Evolutionary conservation across 2,888 invertebrate genomes (phyloP).

Genomic region (Thysanoteuthis rhombus): DNA sequence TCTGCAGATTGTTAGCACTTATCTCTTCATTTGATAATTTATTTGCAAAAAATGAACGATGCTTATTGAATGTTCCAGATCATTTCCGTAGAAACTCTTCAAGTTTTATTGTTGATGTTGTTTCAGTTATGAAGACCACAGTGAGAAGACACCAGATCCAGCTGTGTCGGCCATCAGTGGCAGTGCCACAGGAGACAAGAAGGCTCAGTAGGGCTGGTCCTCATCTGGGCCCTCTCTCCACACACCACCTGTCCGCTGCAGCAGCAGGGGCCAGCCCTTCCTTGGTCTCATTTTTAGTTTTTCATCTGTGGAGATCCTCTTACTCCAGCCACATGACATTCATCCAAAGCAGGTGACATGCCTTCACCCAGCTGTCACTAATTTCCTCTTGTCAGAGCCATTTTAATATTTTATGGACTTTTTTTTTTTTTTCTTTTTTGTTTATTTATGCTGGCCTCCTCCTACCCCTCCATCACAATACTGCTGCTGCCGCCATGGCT

Average conservation of each 20-base stretch:
- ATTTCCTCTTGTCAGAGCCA: not conserved
- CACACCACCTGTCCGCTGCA: not conserved
- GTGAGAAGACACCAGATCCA: constrained; percentile 24
- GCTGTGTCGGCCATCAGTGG: not conserved
- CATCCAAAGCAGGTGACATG: not conserved
- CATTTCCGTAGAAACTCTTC: no score
- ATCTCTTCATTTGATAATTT: no score
- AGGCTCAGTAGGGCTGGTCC: constrained; percentile 1
- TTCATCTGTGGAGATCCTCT: not conserved
- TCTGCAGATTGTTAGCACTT: no score
- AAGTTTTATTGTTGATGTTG: not conserved
- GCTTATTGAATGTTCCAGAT: no score
- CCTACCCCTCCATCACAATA: not conserved
- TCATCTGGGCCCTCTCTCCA: not conserved
- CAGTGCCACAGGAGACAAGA: constrained; percentile 24
- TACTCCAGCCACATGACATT: not conserved
- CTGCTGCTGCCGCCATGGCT: not conserved
- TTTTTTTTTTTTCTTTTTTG: no score
- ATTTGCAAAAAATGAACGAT: not conserved
- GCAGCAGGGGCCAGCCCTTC: not conserved
- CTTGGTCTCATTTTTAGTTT: not conserved
- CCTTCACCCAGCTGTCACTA: no score
- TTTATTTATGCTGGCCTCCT: not conserved
- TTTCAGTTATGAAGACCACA: constrained; percentile 31
- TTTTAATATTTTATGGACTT: not conserved